phyloP scores from a whole-genome alignment of 2,113 vertebrate species.

The Xiphorhynchus elegans region DNA sequence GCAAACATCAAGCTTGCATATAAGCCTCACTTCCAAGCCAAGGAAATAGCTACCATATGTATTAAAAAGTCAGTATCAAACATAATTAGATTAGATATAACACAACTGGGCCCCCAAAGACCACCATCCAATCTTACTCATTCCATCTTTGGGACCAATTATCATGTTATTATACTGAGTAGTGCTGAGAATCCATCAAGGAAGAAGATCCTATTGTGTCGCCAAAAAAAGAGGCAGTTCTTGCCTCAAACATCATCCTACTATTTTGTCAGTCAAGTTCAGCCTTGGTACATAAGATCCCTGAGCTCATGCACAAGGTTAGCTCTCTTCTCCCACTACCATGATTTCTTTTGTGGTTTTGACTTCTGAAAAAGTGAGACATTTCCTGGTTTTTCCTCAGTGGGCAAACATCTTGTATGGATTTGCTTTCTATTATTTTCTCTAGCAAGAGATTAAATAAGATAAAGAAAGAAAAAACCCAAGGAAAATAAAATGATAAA shows the following conservation, averaged over 20 bases:
- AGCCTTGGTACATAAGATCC: not conserved
- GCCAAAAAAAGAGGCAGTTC: slow-evolving; percentile 16
- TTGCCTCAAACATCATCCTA: not conserved
- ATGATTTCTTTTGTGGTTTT: not conserved
- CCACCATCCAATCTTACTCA: slow-evolving; percentile 25
- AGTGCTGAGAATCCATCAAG: not conserved
- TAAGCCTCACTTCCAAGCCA: not conserved
- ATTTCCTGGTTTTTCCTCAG: not conserved
- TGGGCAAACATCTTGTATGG: not conserved
- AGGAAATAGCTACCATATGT: slow-evolving; percentile 53
- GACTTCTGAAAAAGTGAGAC: not conserved
- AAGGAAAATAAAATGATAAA: not conserved
- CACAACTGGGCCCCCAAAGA: slow-evolving; percentile 29
- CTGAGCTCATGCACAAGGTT: not conserved
- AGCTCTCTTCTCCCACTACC: not conserved
- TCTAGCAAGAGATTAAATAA: not conserved
- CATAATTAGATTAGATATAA: slow-evolving; percentile 53
- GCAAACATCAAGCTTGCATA: slow-evolving; percentile 12
- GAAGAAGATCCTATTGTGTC: not conserved
- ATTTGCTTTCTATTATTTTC: not conserved
- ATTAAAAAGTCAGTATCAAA: slow-evolving; percentile 51
- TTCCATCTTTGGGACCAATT: slow-evolving; percentile 49
- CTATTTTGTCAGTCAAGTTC: not conserved
- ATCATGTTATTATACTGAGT: not conserved
- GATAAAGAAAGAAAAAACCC: not conserved